Base-by-base conservation (phyloP, 1,140 invertebrate species). In the Anoplolepis gracilipes region DNA sequence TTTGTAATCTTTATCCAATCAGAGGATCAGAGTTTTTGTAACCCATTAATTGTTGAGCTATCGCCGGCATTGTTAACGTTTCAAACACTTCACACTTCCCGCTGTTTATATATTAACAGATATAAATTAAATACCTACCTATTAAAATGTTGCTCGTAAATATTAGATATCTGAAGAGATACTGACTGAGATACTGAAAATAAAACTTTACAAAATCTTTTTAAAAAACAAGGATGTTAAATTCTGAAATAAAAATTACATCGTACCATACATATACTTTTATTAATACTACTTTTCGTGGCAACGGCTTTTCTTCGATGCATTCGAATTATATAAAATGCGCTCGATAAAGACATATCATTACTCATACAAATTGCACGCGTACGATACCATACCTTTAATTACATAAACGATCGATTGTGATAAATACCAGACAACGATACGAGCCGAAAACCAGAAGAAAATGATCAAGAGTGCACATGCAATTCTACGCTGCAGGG, bases 341-440 rank as follows among this genome's bases (percentile, higher is more conserved):
- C 39, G 36, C 30, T 28, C 65, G 67, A 72, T 73, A 73, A 82
- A 73, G 67, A 73, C 55, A 53, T 82, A 82, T 82, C 67, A 82
- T 82, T 82, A 82, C 36, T 59, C 36, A 59, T 16, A 42, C 11
- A 33, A n/a, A 39, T 78, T 70, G 72, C 78, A 22, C 72, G n/a
- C 65, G 49, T 53, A 59, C 53, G 67, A 82, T 82, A 73, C 67
- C 49, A 53, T 72, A 55, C 78, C 67, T 73, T 55, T 73, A 67
- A 82, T 82, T 82, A 72, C 78, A 73, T 82, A 82, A 82, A 82
- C 65, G 78, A 81, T 81, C 78, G 78, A 81, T 67, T 81, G n/a
- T n/a, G 78, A 81, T 81, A 81, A 81, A 72, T 82, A 46, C 78
- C 78, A 25, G 36, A 53, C 53, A 82, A 36, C 69, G 53, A 67